These are phyloP conservation scores for Tipula lateralis DNA, from an alignment of 2,888 invertebrate genomes.

Conservation along the genomic window DNA sequence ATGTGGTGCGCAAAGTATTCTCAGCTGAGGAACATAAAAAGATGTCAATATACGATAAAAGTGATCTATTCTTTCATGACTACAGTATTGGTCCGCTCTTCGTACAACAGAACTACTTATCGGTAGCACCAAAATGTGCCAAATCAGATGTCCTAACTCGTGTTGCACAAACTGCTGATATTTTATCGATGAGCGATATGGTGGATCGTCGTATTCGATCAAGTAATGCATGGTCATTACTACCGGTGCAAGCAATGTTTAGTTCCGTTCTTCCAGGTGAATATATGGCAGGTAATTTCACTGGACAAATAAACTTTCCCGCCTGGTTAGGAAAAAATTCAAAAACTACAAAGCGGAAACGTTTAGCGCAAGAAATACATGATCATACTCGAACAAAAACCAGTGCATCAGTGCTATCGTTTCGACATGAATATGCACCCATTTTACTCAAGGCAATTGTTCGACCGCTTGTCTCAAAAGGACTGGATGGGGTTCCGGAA, in stretches of 20 bases:
- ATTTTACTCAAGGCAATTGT: constrained; percentile 70
- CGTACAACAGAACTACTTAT: constrained; percentile 94
- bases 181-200: constrained; percentile 79
- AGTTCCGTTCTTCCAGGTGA: constrained; percentile 88
- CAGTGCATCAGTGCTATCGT: constrained; percentile 73
- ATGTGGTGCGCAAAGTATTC: constrained; percentile 85
- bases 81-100: constrained; percentile 94
- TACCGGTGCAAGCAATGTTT: constrained; percentile 83
- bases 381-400: constrained; percentile 80
- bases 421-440: constrained; percentile 84
- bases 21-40: constrained; percentile 68
- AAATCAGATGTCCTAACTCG: constrained; percentile 57
- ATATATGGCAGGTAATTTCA: constrained; percentile 72
- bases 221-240: constrained; percentile 77
- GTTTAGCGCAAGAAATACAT: constrained; percentile 78
- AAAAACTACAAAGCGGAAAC: constrained; percentile 69
- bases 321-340: constrained; percentile 96
- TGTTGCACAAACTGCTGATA: constrained; percentile 76
- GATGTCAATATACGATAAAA: constrained; percentile 76
- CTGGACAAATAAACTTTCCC: constrained; percentile 83
- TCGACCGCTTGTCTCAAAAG: constrained; percentile 66
- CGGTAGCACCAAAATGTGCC: constrained; percentile 69
- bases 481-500: constrained; percentile 64
- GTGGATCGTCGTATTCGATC: constrained; percentile 77
- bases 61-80: constrained; percentile 93